A percentile compares a stretch with the other conserved stretches of the same genome.
These are phyloP conservation scores for Hymenopus coronatus DNA, from an alignment of 2,888 invertebrate genomes.

Conservation along the genomic window DNA sequence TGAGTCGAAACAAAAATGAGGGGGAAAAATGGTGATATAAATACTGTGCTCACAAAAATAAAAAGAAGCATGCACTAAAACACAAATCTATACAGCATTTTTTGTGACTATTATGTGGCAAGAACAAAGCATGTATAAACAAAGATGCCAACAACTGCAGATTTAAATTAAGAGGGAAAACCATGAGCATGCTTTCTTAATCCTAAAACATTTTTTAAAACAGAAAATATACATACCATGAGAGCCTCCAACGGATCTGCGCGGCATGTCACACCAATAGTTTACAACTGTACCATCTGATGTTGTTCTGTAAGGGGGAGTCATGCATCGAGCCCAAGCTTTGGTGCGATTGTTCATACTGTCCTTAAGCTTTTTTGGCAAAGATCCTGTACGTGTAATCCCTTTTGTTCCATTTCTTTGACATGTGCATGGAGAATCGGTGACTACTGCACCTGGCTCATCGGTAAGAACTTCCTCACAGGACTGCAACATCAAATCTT, in stretches of 20 bases:
- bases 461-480: slow-evolving; percentile 24
- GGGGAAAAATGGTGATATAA: not conserved
- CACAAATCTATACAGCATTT: not conserved
- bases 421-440: not conserved
- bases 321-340: slow-evolving; percentile 18
- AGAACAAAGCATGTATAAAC: not conserved
- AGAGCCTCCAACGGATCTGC: slow-evolving; percentile 14
- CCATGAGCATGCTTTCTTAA: not conserved
- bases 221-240: slow-evolving; percentile 20
- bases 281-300: slow-evolving; percentile 81
- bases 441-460: not conserved
- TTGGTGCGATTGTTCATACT: slow-evolving; percentile 26
- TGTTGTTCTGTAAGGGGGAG: slow-evolving; percentile 71
- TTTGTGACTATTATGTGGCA: not conserved
- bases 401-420: not conserved
- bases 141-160: not conserved
- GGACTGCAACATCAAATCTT: slow-evolving; percentile 23
- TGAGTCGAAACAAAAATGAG: no score
- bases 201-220: not conserved
- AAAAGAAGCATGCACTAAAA: not conserved
- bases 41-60: not conserved
- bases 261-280: slow-evolving; percentile 83
- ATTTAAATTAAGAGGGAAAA: not conserved
- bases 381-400: slow-evolving; percentile 10
- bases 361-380: slow-evolving; percentile 26